Evolutionary conservation across 2,888 invertebrate species (phyloP), one percentile per base, ranked within the genome.

Genomic region (Poecilobothrus nobilitatus): DNA sequence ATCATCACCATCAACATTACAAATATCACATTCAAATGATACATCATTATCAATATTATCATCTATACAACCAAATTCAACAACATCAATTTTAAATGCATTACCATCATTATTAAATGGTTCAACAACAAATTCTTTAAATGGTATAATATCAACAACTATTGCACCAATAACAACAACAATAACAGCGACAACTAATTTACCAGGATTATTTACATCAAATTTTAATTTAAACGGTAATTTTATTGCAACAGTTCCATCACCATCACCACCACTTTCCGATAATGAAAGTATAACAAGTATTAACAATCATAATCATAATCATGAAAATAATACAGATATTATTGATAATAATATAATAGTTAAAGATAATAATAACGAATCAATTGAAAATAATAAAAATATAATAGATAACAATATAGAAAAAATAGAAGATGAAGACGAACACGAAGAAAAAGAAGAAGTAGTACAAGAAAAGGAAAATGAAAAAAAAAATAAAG

Each of bases 231-330:
- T 71, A 72, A 61, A 81, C 76, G 79, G 79, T 73, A 80, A 79
- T 76, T 74, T 80, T 71, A 72, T 80, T 73, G 79, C 80, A 66
- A 73, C 77, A 68, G 80, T 80, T 75, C 78, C 79, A 70, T 80
- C 81, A 71, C 80, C 81, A 71, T 80, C 81, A 71, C 77, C 78
- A 61, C 79, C 79, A 74, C 76, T 80, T 63, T 78, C 76, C 73
- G 80, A 76, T 66, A 73, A 74, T 71, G 74, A 74, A 53, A 75
- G 72, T 70, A 71, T 73, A 65, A 68, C 71, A 65, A 69, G 65
- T 67, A 67, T 66, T 65, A 65, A n/a, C 20, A 37, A 65, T 37
- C 18, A 15, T 20, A 64, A 37, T 53, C 61, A 37, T 63, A 67
- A 65, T 67, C 65, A 65, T 15, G 66, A 53, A 2, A 53, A 53